Evolutionary conservation across 2,797 vertebrate genomes (phyloP).

Genomic region (Enteromius paludinosus): DNA sequence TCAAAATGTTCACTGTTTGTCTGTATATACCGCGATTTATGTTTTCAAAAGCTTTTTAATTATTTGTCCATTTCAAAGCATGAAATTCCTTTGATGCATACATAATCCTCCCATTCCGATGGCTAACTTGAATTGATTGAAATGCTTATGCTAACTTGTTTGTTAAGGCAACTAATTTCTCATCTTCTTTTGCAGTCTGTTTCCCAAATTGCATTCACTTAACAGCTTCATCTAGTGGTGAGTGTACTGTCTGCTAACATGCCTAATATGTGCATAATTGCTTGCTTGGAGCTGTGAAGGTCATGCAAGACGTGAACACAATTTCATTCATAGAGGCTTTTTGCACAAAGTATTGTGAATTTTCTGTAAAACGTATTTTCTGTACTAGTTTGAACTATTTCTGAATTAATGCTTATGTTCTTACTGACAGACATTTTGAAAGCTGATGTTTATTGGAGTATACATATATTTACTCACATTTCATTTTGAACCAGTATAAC

Average conservation of each 20-base stretch:
- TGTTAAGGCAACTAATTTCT: constrained; percentile 63
- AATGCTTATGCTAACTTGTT: constrained; percentile 37
- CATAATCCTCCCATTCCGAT: background rate
- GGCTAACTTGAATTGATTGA: constrained; percentile 22
- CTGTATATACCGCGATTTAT: background rate
- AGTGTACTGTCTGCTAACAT: constrained; percentile 76
- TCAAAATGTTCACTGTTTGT: background rate
- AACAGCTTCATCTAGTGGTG: constrained; percentile 81
- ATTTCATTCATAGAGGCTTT: constrained; percentile 7
- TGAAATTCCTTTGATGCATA: background rate
- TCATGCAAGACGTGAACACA: constrained; percentile 16
- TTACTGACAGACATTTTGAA: background rate
- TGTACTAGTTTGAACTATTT: background rate
- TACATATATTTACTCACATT: background rate
- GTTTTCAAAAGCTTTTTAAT: constrained; percentile 1
- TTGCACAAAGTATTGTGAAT: background rate
- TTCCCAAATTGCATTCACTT: constrained; percentile 77
- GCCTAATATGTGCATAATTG: constrained; percentile 43
- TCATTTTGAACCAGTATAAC: no score
- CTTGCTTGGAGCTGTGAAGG: constrained; percentile 30
- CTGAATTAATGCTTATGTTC: background rate
- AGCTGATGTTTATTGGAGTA: background rate
- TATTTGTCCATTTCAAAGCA: constrained; percentile 12
- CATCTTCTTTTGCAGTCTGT: constrained; percentile 79
- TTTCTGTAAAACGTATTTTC: background rate